These are phyloP conservation scores for Periphyllus acericola DNA, from an alignment of 2,888 invertebrate species.

Conservation along the genomic window DNA sequence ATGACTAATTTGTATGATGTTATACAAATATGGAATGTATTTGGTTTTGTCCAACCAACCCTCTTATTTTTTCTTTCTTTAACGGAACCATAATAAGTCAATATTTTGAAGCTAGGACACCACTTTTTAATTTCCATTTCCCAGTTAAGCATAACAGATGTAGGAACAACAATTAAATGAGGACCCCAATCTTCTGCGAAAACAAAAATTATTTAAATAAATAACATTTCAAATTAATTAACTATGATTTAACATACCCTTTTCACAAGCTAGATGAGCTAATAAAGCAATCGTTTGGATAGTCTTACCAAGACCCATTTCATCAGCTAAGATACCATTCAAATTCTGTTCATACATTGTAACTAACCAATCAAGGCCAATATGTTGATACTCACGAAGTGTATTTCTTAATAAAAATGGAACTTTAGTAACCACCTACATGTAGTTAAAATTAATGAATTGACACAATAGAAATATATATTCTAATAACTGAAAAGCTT, in stretches of 20 bases:
- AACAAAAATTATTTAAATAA: slow-evolving; percentile 44
- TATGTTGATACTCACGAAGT: slow-evolving; percentile 95
- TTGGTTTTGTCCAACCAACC: slow-evolving; percentile 96
- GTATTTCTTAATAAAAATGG: slow-evolving; percentile 91
- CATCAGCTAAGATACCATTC: slow-evolving; percentile 96
- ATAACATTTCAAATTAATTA: not conserved
- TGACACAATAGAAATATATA: not conserved
- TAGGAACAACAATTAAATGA: slow-evolving; percentile 98
- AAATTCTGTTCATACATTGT: slow-evolving; percentile 94
- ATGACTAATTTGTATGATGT: slow-evolving; percentile 98
- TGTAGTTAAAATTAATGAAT: slow-evolving; percentile 64
- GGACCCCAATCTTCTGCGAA: slow-evolving; percentile 90
- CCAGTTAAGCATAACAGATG: slow-evolving; percentile 99
- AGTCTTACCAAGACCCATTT: slow-evolving; percentile 97
- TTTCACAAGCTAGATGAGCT: slow-evolving; percentile 92
- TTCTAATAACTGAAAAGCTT: slow-evolving; percentile 66
- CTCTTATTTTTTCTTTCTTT: slow-evolving; percentile 93
- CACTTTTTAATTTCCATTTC: slow-evolving; percentile 99
- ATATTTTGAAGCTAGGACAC: slow-evolving; percentile 99
- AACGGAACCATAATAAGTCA: slow-evolving; percentile 96
- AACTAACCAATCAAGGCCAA: slow-evolving; percentile 96
- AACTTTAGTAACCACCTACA: slow-evolving; percentile 87
- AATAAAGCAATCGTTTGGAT: slow-evolving; percentile 95
- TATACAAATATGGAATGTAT: slow-evolving; percentile 98
- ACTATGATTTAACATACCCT: slow-evolving; percentile 68